A percentile compares a stretch with the other conserved stretches of the same genome.
Conservation (phyloP, 2,888 invertebrate genomes). For the Aspidiotus destructor region DNA sequence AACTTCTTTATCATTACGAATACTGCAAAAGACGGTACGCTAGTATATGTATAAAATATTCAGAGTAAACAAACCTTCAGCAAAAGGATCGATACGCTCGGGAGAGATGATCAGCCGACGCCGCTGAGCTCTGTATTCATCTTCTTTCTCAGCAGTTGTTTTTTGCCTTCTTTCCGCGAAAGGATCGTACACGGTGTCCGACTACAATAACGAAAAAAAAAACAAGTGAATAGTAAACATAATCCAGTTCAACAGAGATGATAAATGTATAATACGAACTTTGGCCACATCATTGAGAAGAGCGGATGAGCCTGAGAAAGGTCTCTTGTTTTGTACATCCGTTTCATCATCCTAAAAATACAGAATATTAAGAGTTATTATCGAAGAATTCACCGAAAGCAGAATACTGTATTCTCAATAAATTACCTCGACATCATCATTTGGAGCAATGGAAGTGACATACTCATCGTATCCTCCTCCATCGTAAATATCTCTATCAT, state of each 20-base stretch:
- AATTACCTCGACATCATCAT: constrained; percentile 77
- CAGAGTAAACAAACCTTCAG: constrained; percentile 68
- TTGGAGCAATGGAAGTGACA: constrained; percentile 90
- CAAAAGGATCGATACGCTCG: constrained; percentile 93
- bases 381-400: not conserved
- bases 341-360: constrained; percentile 68
- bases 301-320: constrained; percentile 78
- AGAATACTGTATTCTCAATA: not conserved
- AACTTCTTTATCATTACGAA: not conserved
- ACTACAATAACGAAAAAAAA: constrained; percentile 46
- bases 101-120: constrained; percentile 90
- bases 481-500: constrained; percentile 90
- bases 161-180: constrained; percentile 84
- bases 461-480: constrained; percentile 82
- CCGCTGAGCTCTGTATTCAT: constrained; percentile 87
- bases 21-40: not conserved
- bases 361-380: not conserved
- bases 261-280: constrained; percentile 46
- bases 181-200: constrained; percentile 87
- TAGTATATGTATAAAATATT: not conserved
- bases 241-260: not conserved
- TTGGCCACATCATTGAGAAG: constrained; percentile 81
- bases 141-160: constrained; percentile 91
- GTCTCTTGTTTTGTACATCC: constrained; percentile 62
- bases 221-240: not conserved